A percentile compares a stretch with the other conserved stretches of the same genome.
Conservation (phyloP, 2,797 vertebrate species). For the Epinephelus awoara region DNA sequence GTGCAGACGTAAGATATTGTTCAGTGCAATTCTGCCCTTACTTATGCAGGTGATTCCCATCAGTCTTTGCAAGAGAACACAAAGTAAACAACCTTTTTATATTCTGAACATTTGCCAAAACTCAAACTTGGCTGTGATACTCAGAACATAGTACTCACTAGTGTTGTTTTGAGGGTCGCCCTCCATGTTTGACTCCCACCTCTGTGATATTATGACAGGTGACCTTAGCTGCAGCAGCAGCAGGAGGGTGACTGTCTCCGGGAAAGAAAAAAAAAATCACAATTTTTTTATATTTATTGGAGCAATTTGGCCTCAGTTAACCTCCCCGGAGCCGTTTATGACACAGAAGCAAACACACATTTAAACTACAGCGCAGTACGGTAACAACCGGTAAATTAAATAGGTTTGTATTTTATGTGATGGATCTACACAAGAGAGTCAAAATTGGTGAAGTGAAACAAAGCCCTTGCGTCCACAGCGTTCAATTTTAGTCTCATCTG, state of each 20-base stretch:
- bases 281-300: not conserved
- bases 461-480: too few species aligned
- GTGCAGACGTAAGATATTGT: slow-evolving; percentile 1
- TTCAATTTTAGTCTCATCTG: too few species aligned
- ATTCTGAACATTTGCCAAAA: slow-evolving; percentile 9
- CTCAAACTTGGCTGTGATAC: not conserved
- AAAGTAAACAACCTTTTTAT: slow-evolving; percentile 5
- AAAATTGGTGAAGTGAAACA: too few species aligned
- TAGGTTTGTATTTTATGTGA: too few species aligned
- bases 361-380: not conserved
- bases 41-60: slow-evolving; percentile 1
- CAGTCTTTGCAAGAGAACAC: not conserved
- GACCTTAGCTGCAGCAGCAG: slow-evolving; percentile 55
- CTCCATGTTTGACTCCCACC: slow-evolving; percentile 25
- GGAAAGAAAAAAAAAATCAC: not conserved
- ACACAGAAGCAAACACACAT: slow-evolving; percentile 39
- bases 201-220: slow-evolving; percentile 27
- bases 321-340: slow-evolving; percentile 21
- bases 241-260: not conserved
- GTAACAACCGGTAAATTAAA: too few species aligned
- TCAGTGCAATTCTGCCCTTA: not conserved
- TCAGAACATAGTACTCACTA: not conserved
- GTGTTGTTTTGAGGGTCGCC: slow-evolving; percentile 6
- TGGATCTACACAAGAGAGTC: too few species aligned
- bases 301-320: slow-evolving; percentile 22